Evolutionary conservation across 1,140 invertebrate species (phyloP), one percentile per base, ranked within the genome.

Genomic region (Thaumatotibia leucotreta): DNA sequence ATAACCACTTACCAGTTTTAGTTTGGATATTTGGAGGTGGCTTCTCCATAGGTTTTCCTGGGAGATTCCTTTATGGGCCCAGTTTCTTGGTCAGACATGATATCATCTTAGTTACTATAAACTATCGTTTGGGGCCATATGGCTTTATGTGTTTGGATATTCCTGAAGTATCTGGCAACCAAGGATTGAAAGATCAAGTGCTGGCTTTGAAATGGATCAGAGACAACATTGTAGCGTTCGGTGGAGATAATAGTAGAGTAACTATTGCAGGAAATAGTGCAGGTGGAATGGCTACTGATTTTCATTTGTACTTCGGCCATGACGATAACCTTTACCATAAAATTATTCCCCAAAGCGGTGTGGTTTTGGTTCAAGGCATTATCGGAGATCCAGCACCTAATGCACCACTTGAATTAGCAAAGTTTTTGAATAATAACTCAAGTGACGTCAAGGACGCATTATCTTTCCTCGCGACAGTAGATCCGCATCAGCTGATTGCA

Each of bases 11-110:
- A 8, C 93, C 95, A 0, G 94, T 96, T 0, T 92, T 96, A 86
- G 91, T 96, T 5, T 96, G 91, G 82, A 93, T 96, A 29, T 94
- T 95, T 77, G 95, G 95, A 8, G 95, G 95, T 17, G 93, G 83
- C 33, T 94, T 95, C 71, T 75, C 85, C 5, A 61, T 79, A 8
- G 93, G 93, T 1, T 93, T 93, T 1, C 75, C 75, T 29, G 69
- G 64, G 10, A 69, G 8, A 32, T 32, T 83, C 17, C 45, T 86
- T 0, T 92, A 92, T 70, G 83, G 87, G 8, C 87, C 91, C 4
- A 89, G 92, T 65, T 89, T 92, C 67, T 88, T 94, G 5, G 72
- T 92, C 10, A 80, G 90, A 39, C 84, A 92, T 2, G 84, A 92
- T 63, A 82, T 94, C 1, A 84, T 94, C 22, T 77, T 94, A 1